Percentiles rank a stretch among this genome's conserved stretches.
These are phyloP conservation scores for Mythimna pallens DNA, from an alignment of 2,888 invertebrate genomes.

Conservation along the genomic window DNA sequence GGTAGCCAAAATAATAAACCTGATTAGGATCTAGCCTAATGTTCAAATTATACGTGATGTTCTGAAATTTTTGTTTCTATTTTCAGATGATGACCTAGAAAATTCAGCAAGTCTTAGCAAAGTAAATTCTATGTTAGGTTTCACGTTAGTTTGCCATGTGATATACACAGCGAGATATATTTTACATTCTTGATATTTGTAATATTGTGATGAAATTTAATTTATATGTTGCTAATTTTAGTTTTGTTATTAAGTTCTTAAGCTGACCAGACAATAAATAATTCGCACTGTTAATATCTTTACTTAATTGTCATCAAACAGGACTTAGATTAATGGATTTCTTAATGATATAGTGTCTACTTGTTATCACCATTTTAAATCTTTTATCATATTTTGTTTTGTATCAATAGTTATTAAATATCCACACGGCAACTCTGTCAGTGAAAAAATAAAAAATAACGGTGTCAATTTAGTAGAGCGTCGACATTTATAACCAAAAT, in stretches of 20 bases:
- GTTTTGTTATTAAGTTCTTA: slow-evolving; percentile 61
- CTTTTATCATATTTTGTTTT: slow-evolving; percentile 11
- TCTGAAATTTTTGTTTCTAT: slow-evolving; percentile 37
- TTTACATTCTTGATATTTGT: slow-evolving; percentile 76
- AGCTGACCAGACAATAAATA: slow-evolving; percentile 83
- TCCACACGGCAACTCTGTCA: slow-evolving; percentile 31
- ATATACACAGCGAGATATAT: slow-evolving; percentile 68
- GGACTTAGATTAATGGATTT: neutral
- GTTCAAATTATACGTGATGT: slow-evolving; percentile 11
- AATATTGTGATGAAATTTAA: slow-evolving; percentile 53
- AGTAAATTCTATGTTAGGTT: slow-evolving; percentile 68
- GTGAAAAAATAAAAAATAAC: slow-evolving; percentile 21
- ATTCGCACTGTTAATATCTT: slow-evolving; percentile 55
- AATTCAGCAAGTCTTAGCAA: slow-evolving; percentile 73
- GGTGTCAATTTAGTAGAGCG: slow-evolving; percentile 16
- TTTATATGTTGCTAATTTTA: slow-evolving; percentile 54
- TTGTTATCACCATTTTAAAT: slow-evolving; percentile 9
- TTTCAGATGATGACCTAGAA: slow-evolving; percentile 82
- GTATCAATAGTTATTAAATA: slow-evolving; percentile 16
- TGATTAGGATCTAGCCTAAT: slow-evolving; percentile 15
- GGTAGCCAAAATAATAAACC: slow-evolving; percentile 35
- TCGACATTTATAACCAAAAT: slow-evolving; percentile 12
- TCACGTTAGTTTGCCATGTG: slow-evolving; percentile 70
- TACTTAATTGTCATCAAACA: slow-evolving; percentile 33
- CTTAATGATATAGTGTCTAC: neutral